A percentile compares a stretch with the other conserved stretches of the same genome.
Conservation (phyloP, 2,888 invertebrate species). For the Biston betularia region DNA sequence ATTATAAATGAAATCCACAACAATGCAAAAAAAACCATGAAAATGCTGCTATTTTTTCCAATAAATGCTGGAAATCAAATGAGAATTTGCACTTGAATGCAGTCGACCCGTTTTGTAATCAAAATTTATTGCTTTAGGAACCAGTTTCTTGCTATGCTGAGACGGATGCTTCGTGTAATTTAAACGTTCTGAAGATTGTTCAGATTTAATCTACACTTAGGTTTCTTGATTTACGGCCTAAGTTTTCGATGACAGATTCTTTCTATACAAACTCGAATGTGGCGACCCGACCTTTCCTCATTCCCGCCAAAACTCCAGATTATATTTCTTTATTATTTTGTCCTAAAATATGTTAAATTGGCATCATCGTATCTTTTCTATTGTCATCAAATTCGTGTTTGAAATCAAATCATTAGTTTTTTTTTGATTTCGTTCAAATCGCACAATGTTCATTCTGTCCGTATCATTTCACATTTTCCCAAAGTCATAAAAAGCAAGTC, state of each 20-base stretch:
- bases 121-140: conserved; percentile 67
- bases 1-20: conserved; percentile 41
- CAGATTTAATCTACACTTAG: conserved; percentile 22
- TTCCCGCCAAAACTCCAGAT: too few species aligned
- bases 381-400: too few species aligned
- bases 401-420: too few species aligned
- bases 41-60: conserved; percentile 38
- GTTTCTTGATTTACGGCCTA: conserved; percentile 14
- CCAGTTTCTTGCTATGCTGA: conserved; percentile 59
- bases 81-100: conserved; percentile 67
- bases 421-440: too few species aligned
- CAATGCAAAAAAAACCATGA: conserved; percentile 43
- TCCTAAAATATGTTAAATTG: too few species aligned
- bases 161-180: conserved; percentile 60
- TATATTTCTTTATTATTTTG: too few species aligned
- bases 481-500: too few species aligned
- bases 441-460: too few species aligned
- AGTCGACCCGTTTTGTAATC: conserved; percentile 60
- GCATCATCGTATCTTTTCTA: too few species aligned
- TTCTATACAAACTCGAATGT: too few species aligned
- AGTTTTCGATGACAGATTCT: not conserved
- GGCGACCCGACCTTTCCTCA: not conserved
- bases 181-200: conserved; percentile 42
- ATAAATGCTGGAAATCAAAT: conserved; percentile 58
- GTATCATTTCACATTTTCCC: too few species aligned